Percentiles rank a stretch among this genome's conserved stretches.
These are phyloP conservation scores for Brachyalestes nurse DNA, from an alignment of 2,797 vertebrate genomes.

Conservation along the genomic window DNA sequence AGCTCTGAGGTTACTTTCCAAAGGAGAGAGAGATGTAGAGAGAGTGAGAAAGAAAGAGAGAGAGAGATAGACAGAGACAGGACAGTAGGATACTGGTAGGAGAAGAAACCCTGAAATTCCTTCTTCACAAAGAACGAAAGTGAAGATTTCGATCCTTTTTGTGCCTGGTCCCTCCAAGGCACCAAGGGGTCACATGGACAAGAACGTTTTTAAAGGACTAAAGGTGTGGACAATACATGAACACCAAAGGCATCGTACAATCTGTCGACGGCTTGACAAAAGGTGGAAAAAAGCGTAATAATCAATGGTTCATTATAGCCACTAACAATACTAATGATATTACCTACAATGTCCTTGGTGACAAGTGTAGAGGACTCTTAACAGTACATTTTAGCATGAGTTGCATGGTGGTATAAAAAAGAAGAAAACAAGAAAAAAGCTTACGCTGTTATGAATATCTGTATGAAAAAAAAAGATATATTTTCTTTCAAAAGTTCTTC, in stretches of 20 bases:
- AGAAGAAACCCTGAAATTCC: conserved; percentile 4
- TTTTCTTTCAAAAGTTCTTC: conserved; percentile 82
- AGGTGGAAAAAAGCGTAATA: conserved; percentile 46
- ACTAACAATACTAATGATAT: conserved; percentile 47
- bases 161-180: not conserved
- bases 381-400: conserved; percentile 82
- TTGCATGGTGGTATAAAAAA: conserved; percentile 80
- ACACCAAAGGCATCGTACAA: conserved; percentile 24
- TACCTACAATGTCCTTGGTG: conserved; percentile 47
- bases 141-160: conserved; percentile 17
- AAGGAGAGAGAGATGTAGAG: conserved; percentile 41
- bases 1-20: conserved; percentile 47
- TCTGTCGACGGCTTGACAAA: conserved; percentile 25
- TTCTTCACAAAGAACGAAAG: conserved; percentile 15
- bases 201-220: conserved; percentile 42
- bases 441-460: conserved; percentile 78
- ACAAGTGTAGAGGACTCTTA: conserved; percentile 54
- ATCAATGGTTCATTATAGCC: conserved; percentile 32
- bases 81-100: conserved; percentile 27
- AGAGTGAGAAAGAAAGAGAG: conserved; percentile 30
- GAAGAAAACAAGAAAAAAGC: conserved; percentile 40
- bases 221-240: conserved; percentile 37
- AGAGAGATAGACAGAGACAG: conserved; percentile 32
- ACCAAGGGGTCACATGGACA: conserved; percentile 25
- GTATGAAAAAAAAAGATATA: conserved; percentile 67